Conservation (phyloP, 2,797 vertebrate genomes). For the Tangara arthus region DNA sequence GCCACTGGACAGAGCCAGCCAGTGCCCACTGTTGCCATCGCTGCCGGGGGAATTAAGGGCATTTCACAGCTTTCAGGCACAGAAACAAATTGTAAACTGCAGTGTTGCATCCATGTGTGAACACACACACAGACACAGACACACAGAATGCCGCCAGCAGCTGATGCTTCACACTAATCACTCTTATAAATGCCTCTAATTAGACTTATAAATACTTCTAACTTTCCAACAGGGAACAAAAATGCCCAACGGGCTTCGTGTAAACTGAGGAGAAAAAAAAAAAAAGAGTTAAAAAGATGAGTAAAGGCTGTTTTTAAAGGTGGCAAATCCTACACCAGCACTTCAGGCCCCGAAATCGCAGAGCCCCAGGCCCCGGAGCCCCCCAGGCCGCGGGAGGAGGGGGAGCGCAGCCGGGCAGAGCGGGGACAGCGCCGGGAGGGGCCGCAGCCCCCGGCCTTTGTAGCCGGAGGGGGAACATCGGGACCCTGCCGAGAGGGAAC, state of each 20-base stretch:
- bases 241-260: background rate
- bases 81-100: constrained; percentile 24
- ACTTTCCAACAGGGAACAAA: constrained; percentile 17
- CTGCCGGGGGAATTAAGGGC: background rate
- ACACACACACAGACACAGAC: background rate
- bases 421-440: constrained; percentile 74
- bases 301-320: constrained; percentile 72
- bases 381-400: constrained; percentile 71
- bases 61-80: constrained; percentile 28
- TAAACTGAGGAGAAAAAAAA: background rate
- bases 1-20: background rate
- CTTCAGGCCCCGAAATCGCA: constrained; percentile 60
- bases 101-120: constrained; percentile 21
- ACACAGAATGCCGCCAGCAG: background rate
- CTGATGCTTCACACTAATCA: constrained; percentile 49
- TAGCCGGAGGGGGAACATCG: constrained; percentile 80
- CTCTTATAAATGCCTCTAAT: constrained; percentile 38
- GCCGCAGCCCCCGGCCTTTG: constrained; percentile 79
- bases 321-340: constrained; percentile 40
- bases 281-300: constrained; percentile 39
- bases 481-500: constrained; percentile 85
- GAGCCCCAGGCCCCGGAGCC: constrained; percentile 63
- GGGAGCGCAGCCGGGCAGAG: constrained; percentile 73
- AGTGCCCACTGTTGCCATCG: background rate
- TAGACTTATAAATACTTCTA: constrained; percentile 46